These are phyloP conservation scores for Murina feae DNA, from an alignment of 2,113 vertebrate genomes.

Conservation along the genomic window DNA sequence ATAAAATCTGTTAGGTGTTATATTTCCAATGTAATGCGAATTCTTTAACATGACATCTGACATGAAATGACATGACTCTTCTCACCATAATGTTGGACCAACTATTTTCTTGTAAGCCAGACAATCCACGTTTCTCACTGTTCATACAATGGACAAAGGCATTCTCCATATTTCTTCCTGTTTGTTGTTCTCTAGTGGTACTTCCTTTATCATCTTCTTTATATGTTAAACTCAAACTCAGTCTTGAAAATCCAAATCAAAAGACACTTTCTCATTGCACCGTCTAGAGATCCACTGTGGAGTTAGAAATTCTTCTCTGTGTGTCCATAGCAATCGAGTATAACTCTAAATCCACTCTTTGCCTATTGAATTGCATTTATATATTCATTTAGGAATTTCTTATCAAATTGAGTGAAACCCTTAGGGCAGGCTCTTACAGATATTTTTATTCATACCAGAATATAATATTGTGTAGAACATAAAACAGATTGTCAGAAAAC, in stretches of 20 bases:
- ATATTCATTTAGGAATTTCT: slow-evolving; percentile 8
- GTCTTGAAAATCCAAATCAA: not conserved
- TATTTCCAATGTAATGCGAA: not conserved
- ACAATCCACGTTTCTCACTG: not conserved
- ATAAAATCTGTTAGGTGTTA: not conserved
- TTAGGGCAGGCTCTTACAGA: not conserved
- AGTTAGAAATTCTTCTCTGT: not conserved
- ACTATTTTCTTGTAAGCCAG: not conserved
- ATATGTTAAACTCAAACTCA: not conserved
- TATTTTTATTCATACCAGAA: slow-evolving; percentile 3
- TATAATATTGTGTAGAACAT: not conserved
- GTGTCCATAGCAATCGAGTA: not conserved
- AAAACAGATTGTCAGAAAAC: not conserved
- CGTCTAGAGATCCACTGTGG: not conserved
- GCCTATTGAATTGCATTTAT: not conserved
- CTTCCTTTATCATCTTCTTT: not conserved
- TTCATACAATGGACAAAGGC: not conserved
- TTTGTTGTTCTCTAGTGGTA: not conserved
- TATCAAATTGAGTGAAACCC: not conserved
- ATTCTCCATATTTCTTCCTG: not conserved
- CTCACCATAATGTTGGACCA: not conserved
- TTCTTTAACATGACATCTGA: not conserved
- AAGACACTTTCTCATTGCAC: not conserved
- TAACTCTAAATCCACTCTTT: not conserved
- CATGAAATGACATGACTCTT: not conserved